These are phyloP conservation scores for Drosophila gaucha DNA, from an alignment of 2,888 invertebrate genomes.

Conservation along the genomic window DNA sequence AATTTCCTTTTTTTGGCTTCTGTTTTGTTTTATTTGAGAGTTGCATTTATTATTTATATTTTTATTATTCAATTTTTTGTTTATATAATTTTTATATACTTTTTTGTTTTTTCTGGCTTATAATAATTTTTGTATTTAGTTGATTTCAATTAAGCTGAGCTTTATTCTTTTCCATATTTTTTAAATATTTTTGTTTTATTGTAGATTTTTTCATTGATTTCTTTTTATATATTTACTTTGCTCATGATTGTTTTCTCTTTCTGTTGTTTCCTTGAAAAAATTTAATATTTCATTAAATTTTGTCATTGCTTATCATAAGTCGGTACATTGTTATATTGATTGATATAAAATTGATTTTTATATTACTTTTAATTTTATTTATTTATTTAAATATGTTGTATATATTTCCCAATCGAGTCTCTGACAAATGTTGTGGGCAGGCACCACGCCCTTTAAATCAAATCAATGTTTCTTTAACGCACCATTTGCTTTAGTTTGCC, in stretches of 20 bases:
- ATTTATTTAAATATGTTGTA: background rate
- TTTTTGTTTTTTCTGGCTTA: no score
- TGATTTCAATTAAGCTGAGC: no score
- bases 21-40: no score
- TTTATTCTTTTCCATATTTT: no score
- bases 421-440: background rate
- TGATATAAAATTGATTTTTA: no score
- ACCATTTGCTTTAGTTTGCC: slow-evolving; percentile 37
- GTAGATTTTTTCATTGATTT: background rate
- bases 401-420: slow-evolving; percentile 9
- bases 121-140: no score
- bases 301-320: background rate
- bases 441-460: slow-evolving; percentile 29
- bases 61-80: no score
- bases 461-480: slow-evolving; percentile 54
- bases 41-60: no score
- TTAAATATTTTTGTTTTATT: background rate
- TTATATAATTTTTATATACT: no score
- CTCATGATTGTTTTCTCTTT: background rate
- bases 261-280: background rate
- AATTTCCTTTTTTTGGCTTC: no score
- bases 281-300: background rate
- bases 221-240: background rate
- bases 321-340: no score
- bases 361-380: no score